Percentiles rank a stretch among this genome's conserved stretches.
phyloP scores from a whole-genome alignment of 2,113 vertebrate species.

The Rhinoptilus africanus region DNA sequence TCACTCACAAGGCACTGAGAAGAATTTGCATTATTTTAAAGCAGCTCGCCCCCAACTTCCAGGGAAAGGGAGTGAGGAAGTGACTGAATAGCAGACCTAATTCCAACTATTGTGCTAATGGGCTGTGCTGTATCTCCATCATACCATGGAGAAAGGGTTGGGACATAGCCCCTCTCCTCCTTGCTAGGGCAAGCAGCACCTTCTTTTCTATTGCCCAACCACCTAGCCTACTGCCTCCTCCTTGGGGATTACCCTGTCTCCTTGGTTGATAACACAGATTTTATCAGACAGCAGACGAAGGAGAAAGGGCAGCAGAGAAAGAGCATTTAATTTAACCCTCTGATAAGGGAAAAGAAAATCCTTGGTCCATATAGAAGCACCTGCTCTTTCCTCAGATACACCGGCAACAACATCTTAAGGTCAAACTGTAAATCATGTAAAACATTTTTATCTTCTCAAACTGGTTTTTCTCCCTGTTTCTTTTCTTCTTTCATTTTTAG shows the following conservation, averaged over 20 bases:
- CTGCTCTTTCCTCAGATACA: slow-evolving; percentile 54
- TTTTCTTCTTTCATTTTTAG: not conserved
- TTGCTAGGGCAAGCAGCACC: not conserved
- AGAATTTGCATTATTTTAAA: not conserved
- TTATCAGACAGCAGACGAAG: slow-evolving; percentile 4
- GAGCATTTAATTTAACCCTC: slow-evolving; percentile 66
- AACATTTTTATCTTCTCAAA: slow-evolving; percentile 64
- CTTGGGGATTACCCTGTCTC: not conserved
- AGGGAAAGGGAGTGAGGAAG: not conserved
- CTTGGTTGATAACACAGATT: slow-evolving; percentile 21
- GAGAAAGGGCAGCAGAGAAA: slow-evolving; percentile 11
- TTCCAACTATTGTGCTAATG: not conserved
- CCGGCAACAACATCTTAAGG: slow-evolving; percentile 65
- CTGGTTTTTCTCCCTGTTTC: not conserved
- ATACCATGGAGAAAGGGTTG: not conserved
- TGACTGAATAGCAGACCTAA: not conserved
- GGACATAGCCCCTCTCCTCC: not conserved
- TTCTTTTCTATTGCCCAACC: not conserved
- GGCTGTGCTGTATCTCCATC: not conserved
- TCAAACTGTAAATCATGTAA: slow-evolving; percentile 67
- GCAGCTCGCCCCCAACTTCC: not conserved
- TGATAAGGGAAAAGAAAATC: slow-evolving; percentile 67
- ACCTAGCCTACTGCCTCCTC: not conserved
- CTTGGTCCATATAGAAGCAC: slow-evolving; percentile 23
- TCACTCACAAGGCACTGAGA: not conserved